Base-by-base conservation (phyloP, 2,888 invertebrate genomes). In the Cybosia mesomella region DNA sequence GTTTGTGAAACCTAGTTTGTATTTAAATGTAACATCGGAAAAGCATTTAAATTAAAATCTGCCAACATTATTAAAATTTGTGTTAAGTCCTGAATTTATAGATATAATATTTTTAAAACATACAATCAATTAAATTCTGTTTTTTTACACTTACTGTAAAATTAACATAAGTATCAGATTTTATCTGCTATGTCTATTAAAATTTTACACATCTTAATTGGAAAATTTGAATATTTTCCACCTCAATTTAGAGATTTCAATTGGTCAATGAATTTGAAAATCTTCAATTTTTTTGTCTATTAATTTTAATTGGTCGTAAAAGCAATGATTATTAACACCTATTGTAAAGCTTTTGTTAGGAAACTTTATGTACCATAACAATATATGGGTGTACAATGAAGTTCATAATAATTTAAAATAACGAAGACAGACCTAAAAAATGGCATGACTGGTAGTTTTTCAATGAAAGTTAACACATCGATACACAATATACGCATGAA, bases 21-120 rank as follows among this genome's bases (percentile, higher is more conserved):
- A 75, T 78, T 72, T 43, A 71, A 77, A 75, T 75, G 63, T 70
- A 71, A 66, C 66, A 71, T 69, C 61, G 43, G 61, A 49, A 65
- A 73, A 73, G 73, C 74, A 75, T 72, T 64, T 62, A 67, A 68
- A 68, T 61, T 65, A 73, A 77, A 73, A 58, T 64, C 49, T 11
- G 62, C 43, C 15, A 62, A 43, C 60, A 65, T 11, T 80, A 85
- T 86, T 87, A 63, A 83, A 85, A 85, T 85, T 81, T 84, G 87
- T 86, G 85, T 77, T 73, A 82, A 85, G 75, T 43, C 43, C 18
- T 43, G 18, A 3, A 43, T 43, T 43, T 43, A 43, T 43, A 18
- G 5, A 18, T 7, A 18, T 11, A 18, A 18, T 7, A 18, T 11
- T 43, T 43, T 77, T 76, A 72, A 75, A 77, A 73, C 76, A 77